A percentile compares a stretch with the other conserved stretches of the same genome.
Evolutionary conservation across 1,140 invertebrate species (phyloP).

Genomic region (Psilanteris sp.): DNA sequence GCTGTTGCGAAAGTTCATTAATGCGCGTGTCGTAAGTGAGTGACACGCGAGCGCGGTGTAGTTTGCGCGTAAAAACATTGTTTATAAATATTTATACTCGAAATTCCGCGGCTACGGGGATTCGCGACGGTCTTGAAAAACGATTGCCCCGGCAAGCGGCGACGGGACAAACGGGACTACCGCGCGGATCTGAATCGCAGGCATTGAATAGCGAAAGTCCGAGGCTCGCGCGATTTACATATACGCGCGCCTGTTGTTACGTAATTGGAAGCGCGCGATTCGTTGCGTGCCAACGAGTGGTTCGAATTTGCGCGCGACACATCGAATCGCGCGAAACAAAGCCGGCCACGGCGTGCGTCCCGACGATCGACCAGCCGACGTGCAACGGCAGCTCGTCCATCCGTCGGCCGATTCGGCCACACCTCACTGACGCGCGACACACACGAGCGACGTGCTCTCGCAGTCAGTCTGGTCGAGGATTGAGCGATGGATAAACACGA

Average conservation of each 20-base stretch:
- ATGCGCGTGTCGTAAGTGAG: constrained; percentile 52
- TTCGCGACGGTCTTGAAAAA: too few relatives aligned
- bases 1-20: constrained; percentile 51
- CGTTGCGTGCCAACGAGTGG: constrained; percentile 5
- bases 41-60: constrained; percentile 32
- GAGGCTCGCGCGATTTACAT: constrained; percentile 4
- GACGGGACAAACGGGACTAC: too few relatives aligned
- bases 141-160: too few relatives aligned
- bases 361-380: constrained; percentile 22
- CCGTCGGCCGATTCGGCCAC: constrained; percentile 42
- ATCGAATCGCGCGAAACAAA: constrained; percentile 43
- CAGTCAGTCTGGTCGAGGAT: constrained; percentile 46
- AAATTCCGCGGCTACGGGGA: not conserved
- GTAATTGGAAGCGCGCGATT: not conserved
- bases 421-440: constrained; percentile 40
- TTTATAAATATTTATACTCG: constrained; percentile 53
- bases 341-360: constrained; percentile 7
- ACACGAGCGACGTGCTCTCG: constrained; percentile 1
- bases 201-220: not conserved
- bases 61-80: constrained; percentile 10
- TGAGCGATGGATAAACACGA: constrained; percentile 61
- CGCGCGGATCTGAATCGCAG: too few relatives aligned
- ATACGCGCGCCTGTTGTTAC: constrained; percentile 7
- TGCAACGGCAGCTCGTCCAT: constrained; percentile 29
- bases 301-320: constrained; percentile 6